A percentile compares a stretch with the other conserved stretches of the same genome.
phyloP scores from a whole-genome alignment of 2,888 invertebrate genomes.

The Nymphalis c-album region DNA sequence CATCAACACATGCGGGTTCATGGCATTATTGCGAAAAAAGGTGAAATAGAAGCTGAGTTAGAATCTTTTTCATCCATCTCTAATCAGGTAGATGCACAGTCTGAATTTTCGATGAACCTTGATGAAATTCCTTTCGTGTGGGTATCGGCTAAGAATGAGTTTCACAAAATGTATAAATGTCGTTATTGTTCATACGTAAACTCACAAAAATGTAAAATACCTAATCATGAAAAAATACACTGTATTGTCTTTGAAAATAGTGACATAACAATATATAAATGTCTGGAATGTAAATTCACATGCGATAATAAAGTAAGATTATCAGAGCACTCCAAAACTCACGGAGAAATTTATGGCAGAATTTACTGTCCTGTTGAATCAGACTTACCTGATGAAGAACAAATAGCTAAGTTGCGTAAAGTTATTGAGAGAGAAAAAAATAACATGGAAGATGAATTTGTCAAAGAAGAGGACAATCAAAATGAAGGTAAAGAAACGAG shows the following conservation, averaged over 20 bases:
- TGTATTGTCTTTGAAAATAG: constrained; percentile 73
- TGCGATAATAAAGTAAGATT: constrained; percentile 87
- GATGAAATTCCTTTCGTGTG: constrained; percentile 88
- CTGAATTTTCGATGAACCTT: constrained; percentile 57
- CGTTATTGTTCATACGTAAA: constrained; percentile 92
- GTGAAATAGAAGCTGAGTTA: constrained; percentile 68
- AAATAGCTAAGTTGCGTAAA: constrained; percentile 74
- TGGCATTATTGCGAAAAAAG: constrained; percentile 77
- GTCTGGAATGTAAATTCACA: constrained; percentile 90
- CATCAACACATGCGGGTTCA: constrained; percentile 91
- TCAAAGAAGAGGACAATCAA: constrained; percentile 52
- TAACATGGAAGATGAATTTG: constrained; percentile 48
- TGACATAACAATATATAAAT: constrained; percentile 82
- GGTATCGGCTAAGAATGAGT: constrained; percentile 87
- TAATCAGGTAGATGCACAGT: constrained; percentile 49
- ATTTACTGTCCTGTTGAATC: constrained; percentile 86
- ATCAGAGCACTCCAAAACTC: constrained; percentile 88
- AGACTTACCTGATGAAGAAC: constrained; percentile 84
- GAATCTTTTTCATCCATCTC: constrained; percentile 54
- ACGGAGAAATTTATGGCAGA: constrained; percentile 86
- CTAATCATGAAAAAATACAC: constrained; percentile 92
- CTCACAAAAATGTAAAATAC: constrained; percentile 88
- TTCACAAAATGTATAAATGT: constrained; percentile 92
- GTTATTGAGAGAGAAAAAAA: constrained; percentile 67
- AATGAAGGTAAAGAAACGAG: constrained; percentile 60